Evolutionary conservation across 2,113 vertebrate species (phyloP), one percentile per base, ranked within the genome.

Genomic region (Gasterosteus nipponicus): DNA sequence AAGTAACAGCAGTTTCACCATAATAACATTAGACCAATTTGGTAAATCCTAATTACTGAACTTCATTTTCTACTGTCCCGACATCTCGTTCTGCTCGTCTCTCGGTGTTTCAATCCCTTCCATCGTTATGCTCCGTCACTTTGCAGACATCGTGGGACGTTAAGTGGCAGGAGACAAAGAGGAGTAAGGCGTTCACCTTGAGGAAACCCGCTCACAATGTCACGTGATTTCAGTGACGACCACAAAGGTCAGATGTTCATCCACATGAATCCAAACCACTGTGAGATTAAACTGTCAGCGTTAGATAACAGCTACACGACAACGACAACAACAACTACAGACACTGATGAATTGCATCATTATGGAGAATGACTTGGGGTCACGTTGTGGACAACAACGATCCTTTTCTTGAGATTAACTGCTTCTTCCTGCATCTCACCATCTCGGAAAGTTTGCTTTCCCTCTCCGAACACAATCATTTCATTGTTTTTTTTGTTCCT

Each of bases 1-100:
- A 44, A 33, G 33, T 33, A 33, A 33, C 33, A 33, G 33, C 81
- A 84, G 73, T 51, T 66, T 76, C 85, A 62, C 74, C 47, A 44
- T 78, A 74, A 87, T 75, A 33, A 74, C 60, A 72, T 83, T 63
- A 78, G 73, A 62, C 33, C 72, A 69, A 15, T 14, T 47, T 44
- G 63, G 78, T 90, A 82, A 84, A 84, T 77, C 82, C 56, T 67
- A 72, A 77, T 87, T 73, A 83, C 70, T 53, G 46, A 66, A 51
- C 64, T 35, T 80, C 11, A 38, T 76, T 69, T 60, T 53, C 66
- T 46, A 35, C 65, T 1, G 0, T 64, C 19, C 42, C 73, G 82
- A 81, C 75, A 44, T 84, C 75, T 71, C 68, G 77, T 35, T 86
- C 58, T 7, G 58, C 38, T 53, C 9, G 33, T 2, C 2, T 54